Evolutionary conservation across 2,888 invertebrate species (phyloP), one percentile per base, ranked within the genome.

Genomic region (Drosophila seclusa): DNA sequence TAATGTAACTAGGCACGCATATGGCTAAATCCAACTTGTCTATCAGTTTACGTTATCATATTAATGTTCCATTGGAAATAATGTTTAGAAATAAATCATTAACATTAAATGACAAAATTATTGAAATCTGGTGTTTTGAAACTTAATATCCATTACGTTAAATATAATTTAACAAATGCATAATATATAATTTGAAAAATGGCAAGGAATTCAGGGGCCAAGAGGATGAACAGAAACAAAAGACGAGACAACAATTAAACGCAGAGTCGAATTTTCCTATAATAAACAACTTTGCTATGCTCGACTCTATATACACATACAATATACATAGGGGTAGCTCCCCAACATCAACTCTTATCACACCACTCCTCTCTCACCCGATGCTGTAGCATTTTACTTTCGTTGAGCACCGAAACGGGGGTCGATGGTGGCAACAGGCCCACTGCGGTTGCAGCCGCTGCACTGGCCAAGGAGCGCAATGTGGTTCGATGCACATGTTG

Each of bases 361-460:
- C 4, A 32, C 16, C 32, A 11, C 16, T 16, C 74, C 80, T 61
- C 95, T 95, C 97, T 97, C 96, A 97, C 97, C 97, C 97, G 96
- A 94, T 96, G 96, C 93, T 97, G 97, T 93, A 97, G 95, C 94
- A 96, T 95, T 93, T 95, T 94, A 91, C 95, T 95, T 93, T 95
- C 91, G 72, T 92, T 91, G 79, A 92, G 80, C 71, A 83, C 91
- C 36, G 89, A 87, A 60, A 92, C 82, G 53, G 88, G 89, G 49
- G 89, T 76, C 68, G 92, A 87, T 21, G 89, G 88, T 29, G 87
- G 76, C 78, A 84, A 55, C 24, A 91, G 55, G 2, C 87, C 82
- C 5, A 79, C 85, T 29, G 82, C 85, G 21, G 88, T 80, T 66
- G 80, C 85, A 61, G 82, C 82, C 55, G 87, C 85, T 29, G 81